phyloP scores from a whole-genome alignment of 2,888 invertebrate genomes.

The Acleris cristana region DNA sequence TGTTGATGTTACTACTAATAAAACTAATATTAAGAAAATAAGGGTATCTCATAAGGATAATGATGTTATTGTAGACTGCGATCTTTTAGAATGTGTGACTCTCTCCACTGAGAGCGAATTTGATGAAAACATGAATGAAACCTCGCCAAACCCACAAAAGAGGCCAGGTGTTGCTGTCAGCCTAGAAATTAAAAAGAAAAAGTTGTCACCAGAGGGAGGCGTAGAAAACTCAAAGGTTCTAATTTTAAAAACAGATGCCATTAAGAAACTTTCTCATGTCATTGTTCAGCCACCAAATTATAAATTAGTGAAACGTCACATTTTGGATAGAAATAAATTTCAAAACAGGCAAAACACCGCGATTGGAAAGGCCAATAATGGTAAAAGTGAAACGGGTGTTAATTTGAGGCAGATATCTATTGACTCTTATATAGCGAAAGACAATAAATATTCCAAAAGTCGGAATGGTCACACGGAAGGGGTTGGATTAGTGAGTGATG shows the following conservation, averaged over 20 bases:
- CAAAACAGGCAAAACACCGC: conserved; percentile 50
- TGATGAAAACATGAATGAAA: conserved; percentile 56
- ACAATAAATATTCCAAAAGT: conserved; percentile 47
- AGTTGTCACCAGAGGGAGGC: conserved; percentile 53
- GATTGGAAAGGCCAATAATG: conserved; percentile 37
- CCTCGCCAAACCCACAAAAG: conserved; percentile 49
- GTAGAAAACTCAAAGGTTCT: conserved; percentile 72
- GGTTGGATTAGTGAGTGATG: conserved; percentile 49
- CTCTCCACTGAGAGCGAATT: conserved; percentile 53
- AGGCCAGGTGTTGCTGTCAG: conserved; percentile 63
- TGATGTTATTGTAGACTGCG: conserved; percentile 60
- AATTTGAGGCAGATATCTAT: conserved; percentile 65
- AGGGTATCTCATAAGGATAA: conserved; percentile 50
- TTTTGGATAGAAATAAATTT: conserved; percentile 58
- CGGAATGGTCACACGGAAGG: conserved; percentile 40
- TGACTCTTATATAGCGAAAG: conserved; percentile 58
- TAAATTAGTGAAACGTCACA: conserved; percentile 72
- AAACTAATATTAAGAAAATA: conserved; percentile 59
- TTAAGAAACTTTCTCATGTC: conserved; percentile 74
- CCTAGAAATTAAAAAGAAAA: conserved; percentile 75
- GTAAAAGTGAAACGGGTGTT: conserved; percentile 46
- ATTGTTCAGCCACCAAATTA: conserved; percentile 79
- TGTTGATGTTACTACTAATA: conserved; percentile 60
- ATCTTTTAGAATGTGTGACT: conserved; percentile 56
- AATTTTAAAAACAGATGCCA: conserved; percentile 78